Evolutionary conservation across 2,888 invertebrate genomes (phyloP).

Genomic region (Eristalis tenax): DNA sequence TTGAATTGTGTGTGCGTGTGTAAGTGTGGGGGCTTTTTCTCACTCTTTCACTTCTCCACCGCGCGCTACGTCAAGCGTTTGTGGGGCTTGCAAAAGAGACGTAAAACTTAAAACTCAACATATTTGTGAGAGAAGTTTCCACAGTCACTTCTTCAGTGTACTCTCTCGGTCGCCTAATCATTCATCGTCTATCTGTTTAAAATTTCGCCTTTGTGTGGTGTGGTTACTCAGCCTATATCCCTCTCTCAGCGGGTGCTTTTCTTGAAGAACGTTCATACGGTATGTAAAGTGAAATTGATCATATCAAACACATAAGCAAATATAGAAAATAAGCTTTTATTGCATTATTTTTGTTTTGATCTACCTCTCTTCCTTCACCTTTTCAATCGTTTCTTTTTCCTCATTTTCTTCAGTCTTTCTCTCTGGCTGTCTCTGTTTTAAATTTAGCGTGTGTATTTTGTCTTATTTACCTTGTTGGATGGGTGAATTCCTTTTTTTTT

Average conservation of each 20-base stretch:
- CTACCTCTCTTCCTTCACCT: neutral
- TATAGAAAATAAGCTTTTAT: constrained; percentile 52
- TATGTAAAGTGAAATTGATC: constrained; percentile 64
- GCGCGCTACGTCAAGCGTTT: neutral
- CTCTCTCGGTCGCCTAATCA: neutral
- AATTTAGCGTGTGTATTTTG: constrained; percentile 19
- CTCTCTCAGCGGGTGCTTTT: constrained; percentile 25
- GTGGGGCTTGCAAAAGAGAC: neutral
- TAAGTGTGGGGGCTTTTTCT: neutral
- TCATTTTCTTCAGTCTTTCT: neutral
- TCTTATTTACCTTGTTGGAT: constrained; percentile 36
- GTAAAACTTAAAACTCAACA: neutral
- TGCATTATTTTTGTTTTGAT: constrained; percentile 67
- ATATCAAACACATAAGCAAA: constrained; percentile 28
- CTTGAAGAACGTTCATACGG: constrained; percentile 34
- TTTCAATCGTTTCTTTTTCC: neutral
- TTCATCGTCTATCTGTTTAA: neutral
- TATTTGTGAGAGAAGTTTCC: neutral
- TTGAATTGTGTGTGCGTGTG: neutral
- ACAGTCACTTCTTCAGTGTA: neutral
- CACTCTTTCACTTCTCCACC: neutral
- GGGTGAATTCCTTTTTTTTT: constrained; percentile 3
- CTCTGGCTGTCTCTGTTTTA: constrained; percentile 8
- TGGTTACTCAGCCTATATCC: neutral
- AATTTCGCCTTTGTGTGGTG: constrained; percentile 1